Evolutionary conservation across 2,113 vertebrate species (phyloP), one percentile per base, ranked within the genome.

Genomic region (Ondatra zibethicus): DNA sequence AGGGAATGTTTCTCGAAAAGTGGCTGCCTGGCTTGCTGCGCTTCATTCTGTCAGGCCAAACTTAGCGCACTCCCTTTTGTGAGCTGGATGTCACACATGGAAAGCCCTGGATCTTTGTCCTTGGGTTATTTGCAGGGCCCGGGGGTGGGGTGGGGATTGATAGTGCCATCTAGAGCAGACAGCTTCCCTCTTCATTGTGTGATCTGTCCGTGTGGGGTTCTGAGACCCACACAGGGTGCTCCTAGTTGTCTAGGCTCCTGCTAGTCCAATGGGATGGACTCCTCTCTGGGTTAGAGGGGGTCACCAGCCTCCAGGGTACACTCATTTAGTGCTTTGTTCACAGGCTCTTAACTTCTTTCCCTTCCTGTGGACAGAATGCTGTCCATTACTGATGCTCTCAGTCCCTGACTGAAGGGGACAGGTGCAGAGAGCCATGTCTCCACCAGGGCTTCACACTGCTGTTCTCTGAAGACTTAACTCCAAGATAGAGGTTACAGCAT

Each of bases 21-120:
- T 7, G 45, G 61, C 7, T 5, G 11, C 14, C 0, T 8, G 4
- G 25, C 16, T 52, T 0, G 5, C 80, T 1, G 0, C 1, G 0
- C 5, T 36, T 7, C 73, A 21, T 4, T 45, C 85, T 50, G 66
- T 29, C 17, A 25, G 29, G 11, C 29, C 31, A 4, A 4, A 17
- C 7, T 29, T 17, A 2, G 0, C 0, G 0, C 21, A 25, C 10
- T 36, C 7, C 11, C 1, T 29, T 52, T 55, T 0, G 0, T 0
- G 5, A 55, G 9, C 17, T 0, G 36, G 52, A 77, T 3, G 0
- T 21, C 39, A 4, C 0, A 42, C 12, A 1, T 2, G 52, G 27
- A 39, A 61, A 70, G 65, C 70, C 5, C 58, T 1, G 1, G 42
- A 25, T 25, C 7, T 58, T 52, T 12, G 36, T 39, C 58, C 42